phyloP scores from a whole-genome alignment of 2,888 invertebrate genomes.

The Catocala nupta region DNA sequence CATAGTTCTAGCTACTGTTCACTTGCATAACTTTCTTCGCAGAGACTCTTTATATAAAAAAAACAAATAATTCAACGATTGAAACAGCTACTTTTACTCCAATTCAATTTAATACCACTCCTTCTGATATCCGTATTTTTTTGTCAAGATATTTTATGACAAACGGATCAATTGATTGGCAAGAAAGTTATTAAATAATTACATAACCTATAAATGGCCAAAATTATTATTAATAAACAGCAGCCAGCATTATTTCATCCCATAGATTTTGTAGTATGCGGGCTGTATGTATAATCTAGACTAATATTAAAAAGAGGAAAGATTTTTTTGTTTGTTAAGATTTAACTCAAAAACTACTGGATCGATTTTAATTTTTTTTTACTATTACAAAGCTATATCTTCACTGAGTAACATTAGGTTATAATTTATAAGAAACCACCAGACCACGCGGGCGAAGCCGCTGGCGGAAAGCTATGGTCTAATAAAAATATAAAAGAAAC shows the following conservation, averaged over 20 bases:
- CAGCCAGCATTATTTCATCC: conserved; percentile 23
- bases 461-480: conserved; percentile 16
- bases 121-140: conserved; percentile 34
- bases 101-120: conserved; percentile 32
- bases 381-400: conserved; percentile 20
- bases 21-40: conserved; percentile 33
- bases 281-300: conserved; percentile 22
- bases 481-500: conserved; percentile 15
- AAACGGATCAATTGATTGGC: conserved; percentile 33
- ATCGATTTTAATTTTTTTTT: not conserved
- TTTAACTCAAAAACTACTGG: conserved; percentile 13
- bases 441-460: conserved; percentile 24
- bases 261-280: conserved; percentile 29
- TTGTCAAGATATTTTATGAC: conserved; percentile 34
- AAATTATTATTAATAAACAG: conserved; percentile 27
- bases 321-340: conserved; percentile 18
- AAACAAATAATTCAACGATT: conserved; percentile 21
- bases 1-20: conserved; percentile 30
- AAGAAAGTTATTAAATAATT: conserved; percentile 32
- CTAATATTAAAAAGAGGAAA: conserved; percentile 10
- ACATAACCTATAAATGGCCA: conserved; percentile 23
- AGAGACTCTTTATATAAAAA: conserved; percentile 25
- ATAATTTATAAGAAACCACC: conserved; percentile 22
- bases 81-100: conserved; percentile 29
- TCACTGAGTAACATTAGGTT: conserved; percentile 22